Evolutionary conservation across 2,888 invertebrate genomes (phyloP).

Genomic region (Drosophila melanosoma): DNA sequence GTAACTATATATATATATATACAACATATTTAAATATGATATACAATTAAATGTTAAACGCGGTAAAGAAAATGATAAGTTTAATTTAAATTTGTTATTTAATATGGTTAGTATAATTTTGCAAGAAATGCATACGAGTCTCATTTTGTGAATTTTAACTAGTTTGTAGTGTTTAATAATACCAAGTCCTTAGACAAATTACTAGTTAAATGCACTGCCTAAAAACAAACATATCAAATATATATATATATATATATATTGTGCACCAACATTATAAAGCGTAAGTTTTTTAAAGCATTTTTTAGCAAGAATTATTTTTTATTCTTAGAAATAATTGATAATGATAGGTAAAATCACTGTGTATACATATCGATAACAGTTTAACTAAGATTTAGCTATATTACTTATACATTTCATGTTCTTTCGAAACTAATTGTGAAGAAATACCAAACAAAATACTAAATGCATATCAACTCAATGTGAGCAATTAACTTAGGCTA

Average conservation of each 20-base stretch:
- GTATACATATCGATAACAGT: constrained; percentile 49
- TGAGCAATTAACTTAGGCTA: constrained; percentile 70
- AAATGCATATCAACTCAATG: constrained; percentile 73
- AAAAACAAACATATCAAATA: constrained; percentile 33
- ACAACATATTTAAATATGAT: constrained; percentile 20
- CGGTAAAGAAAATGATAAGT: constrained; percentile 9
- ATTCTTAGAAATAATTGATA: constrained; percentile 41
- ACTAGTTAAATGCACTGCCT: constrained; percentile 75
- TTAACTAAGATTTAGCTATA: constrained; percentile 44
- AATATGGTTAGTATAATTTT: constrained; percentile 24
- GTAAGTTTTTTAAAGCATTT: constrained; percentile 68
- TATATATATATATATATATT: constrained; percentile 20
- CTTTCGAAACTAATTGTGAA: constrained; percentile 64
- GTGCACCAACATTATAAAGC: constrained; percentile 48
- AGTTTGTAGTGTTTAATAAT: constrained; percentile 29
- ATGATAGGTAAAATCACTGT: constrained; percentile 36
- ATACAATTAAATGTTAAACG: constrained; percentile 28
- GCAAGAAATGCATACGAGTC: constrained; percentile 32
- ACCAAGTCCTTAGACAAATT: constrained; percentile 66
- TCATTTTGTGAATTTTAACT: constrained; percentile 21
- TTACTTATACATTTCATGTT: constrained; percentile 50
- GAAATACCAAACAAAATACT: constrained; percentile 26
- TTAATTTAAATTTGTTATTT: constrained; percentile 25
- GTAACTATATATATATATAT: constrained; percentile 25
- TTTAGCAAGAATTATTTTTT: constrained; percentile 70